Conservation (phyloP, 2,888 invertebrate species). For the Antheraea yamamai region DNA sequence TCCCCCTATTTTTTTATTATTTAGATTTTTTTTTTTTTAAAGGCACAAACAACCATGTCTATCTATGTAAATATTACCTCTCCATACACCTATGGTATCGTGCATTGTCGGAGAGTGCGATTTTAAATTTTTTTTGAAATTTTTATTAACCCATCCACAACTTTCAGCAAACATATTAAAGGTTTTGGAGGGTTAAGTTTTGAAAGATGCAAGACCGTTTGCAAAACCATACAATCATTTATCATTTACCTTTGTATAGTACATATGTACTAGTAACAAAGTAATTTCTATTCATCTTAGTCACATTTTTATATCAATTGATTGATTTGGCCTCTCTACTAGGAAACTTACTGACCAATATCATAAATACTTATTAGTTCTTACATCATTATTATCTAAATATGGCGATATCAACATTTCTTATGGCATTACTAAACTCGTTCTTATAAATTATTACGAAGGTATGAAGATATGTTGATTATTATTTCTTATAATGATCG, state of each 20-base stretch:
- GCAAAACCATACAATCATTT: neutral
- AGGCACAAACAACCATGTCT: too few relatives aligned
- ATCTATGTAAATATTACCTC: too few relatives aligned
- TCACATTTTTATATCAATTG: conserved; percentile 10
- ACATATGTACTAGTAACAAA: neutral
- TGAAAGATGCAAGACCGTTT: neutral
- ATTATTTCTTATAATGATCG: conserved; percentile 4
- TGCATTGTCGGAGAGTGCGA: too few relatives aligned
- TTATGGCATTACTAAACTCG: conserved; percentile 18
- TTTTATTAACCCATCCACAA: too few relatives aligned
- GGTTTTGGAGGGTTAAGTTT: neutral
- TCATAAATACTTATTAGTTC: conserved; percentile 15
- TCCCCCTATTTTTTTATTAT: too few relatives aligned
- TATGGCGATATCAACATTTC: conserved; percentile 18
- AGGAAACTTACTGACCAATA: conserved; percentile 14
- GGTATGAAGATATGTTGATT: conserved; percentile 7
- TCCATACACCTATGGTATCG: too few relatives aligned
- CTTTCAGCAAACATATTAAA: too few relatives aligned
- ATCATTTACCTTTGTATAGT: neutral
- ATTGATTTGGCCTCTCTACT: conserved; percentile 10
- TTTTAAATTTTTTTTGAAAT: too few relatives aligned
- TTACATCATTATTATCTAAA: conserved; percentile 19
- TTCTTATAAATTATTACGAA: conserved; percentile 11
- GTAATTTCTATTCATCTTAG: conserved; percentile 5
- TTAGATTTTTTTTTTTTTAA: too few relatives aligned